phyloP scores from a whole-genome alignment of 1,140 invertebrate species.

The Drosophila kanapiae region DNA sequence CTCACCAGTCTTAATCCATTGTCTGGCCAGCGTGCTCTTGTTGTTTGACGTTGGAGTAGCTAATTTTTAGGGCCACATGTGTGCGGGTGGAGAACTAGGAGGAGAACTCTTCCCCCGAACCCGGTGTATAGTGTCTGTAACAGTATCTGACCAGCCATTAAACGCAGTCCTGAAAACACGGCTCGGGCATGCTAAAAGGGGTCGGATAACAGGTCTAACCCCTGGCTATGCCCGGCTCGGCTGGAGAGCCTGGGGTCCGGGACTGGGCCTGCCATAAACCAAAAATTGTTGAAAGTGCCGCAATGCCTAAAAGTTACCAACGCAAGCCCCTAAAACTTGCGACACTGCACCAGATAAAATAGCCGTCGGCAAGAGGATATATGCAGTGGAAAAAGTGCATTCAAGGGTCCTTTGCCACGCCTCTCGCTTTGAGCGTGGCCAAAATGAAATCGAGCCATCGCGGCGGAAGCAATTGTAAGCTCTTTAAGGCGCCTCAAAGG shows the following conservation, averaged over 20 bases:
- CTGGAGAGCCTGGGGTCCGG: not conserved
- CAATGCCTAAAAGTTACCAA: slow-evolving; percentile 70
- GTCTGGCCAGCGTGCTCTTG: slow-evolving; percentile 24
- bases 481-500: slow-evolving; percentile 46
- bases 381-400: slow-evolving; percentile 36
- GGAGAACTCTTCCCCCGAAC: not conserved
- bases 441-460: slow-evolving; percentile 35
- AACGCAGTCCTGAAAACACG: slow-evolving; percentile 59
- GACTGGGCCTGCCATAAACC: slow-evolving; percentile 56
- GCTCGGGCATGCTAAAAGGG: slow-evolving; percentile 66
- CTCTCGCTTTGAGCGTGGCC: slow-evolving; percentile 34
- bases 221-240: not conserved
- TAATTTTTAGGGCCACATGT: slow-evolving; percentile 51
- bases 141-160: slow-evolving; percentile 68
- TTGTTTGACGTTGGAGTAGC: slow-evolving; percentile 36
- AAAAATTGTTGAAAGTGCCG: slow-evolving; percentile 68
- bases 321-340: slow-evolving; percentile 54
- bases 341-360: slow-evolving; percentile 62
- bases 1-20: slow-evolving; percentile 9
- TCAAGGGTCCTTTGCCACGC: slow-evolving; percentile 28
- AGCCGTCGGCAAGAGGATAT: slow-evolving; percentile 24
- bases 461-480: slow-evolving; percentile 46
- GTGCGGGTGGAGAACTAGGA: not conserved
- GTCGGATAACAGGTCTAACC: slow-evolving; percentile 44
- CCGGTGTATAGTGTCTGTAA: slow-evolving; percentile 40